Base-by-base conservation (phyloP, 2,888 invertebrate species). In the Operophtera brumata region DNA sequence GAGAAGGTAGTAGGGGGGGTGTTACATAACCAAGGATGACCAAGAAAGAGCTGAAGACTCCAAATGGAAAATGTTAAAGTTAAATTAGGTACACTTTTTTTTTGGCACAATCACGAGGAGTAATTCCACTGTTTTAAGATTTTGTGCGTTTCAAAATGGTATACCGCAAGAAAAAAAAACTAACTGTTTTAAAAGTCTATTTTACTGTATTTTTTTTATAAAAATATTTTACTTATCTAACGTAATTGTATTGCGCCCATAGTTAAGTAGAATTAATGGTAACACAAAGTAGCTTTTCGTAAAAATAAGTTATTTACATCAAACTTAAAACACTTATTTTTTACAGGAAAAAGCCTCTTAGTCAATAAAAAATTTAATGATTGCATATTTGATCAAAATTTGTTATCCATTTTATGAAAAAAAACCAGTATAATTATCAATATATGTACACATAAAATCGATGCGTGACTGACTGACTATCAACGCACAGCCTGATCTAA, bases 251-350 rank as follows among this genome's bases (percentile, higher is more conserved):
- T 51, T 37, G 47, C 43, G 41, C 43, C 11, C 28, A 46, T 37
- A 46, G 8, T 50, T 37, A 43, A 30, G 34, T 54, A 44, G 47
- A 44, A 30, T n/a, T 30, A 30, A 37, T 56, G 56, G 56, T 56
- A 56, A 54, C 54, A 49, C 48, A 49, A 20, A 54, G 30, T 37
- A 36, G 34, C 39, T 39, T 28, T 41, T 36, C 30, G 2, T 52
- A 41, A 39, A 44, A 41, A 10, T 30, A 48, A 47, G 40, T 48
- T 54, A 60, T 48, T 26, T 57, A 67, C 54, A 66, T 47, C 44
- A 64, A 56, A 49, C 51, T 49, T 53, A 43, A 36, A 28, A 12
- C 8, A 42, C 7, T 9, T 28, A 7, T 10, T 42, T 43, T 43
- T 43, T 43, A 47, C 32, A 30, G 9, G 11, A 26, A 20, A 26